These are phyloP conservation scores for Trachelus iudaicus DNA, from an alignment of 2,888 invertebrate species.

Conservation along the genomic window DNA sequence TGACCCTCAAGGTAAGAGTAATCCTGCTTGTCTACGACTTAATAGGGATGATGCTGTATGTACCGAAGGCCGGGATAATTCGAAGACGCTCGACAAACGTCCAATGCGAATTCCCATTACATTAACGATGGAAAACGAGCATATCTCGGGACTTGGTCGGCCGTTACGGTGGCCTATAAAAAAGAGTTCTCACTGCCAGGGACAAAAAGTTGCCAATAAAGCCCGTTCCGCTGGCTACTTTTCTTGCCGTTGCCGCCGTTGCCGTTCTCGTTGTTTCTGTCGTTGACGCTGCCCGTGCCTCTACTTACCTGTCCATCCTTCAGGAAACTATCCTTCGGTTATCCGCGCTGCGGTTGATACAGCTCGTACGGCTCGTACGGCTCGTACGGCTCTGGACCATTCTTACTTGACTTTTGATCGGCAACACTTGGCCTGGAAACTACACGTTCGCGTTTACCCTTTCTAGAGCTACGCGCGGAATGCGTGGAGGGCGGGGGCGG, in stretches of 20 bases:
- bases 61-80: background rate
- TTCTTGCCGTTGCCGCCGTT: background rate
- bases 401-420: background rate
- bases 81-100: background rate
- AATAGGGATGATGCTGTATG: background rate
- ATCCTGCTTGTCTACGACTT: background rate
- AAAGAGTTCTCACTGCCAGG: background rate
- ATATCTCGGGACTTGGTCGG: slow-evolving; percentile 1
- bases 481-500: background rate
- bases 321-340: slow-evolving; percentile 4
- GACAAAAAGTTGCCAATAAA: slow-evolving; percentile 1
- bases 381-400: no score
- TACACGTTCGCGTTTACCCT: background rate
- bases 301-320: background rate
- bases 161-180: background rate
- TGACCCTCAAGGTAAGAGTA: slow-evolving; percentile 55
- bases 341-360: background rate
- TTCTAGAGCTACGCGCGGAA: background rate
- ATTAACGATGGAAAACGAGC: slow-evolving; percentile 5
- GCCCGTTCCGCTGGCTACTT: background rate
- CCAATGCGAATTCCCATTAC: background rate
- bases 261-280: background rate
- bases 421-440: background rate
- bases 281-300: no score
- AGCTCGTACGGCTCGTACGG: no score